Percentiles rank a stretch among this genome's conserved stretches.
These are phyloP conservation scores for Phania funesta DNA, from an alignment of 2,888 invertebrate genomes.

Conservation along the genomic window DNA sequence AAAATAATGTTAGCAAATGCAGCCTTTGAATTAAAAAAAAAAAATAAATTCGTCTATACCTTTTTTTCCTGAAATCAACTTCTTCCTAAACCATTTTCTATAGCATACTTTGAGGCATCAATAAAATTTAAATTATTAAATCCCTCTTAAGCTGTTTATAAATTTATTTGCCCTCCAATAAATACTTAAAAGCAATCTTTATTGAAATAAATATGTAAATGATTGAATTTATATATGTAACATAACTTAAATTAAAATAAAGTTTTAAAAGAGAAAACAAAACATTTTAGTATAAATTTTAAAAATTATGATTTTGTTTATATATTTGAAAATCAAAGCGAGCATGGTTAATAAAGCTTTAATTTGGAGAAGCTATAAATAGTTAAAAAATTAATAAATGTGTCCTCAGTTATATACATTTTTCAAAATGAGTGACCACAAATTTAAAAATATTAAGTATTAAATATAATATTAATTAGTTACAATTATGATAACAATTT, in stretches of 20 bases:
- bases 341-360: slow-evolving; percentile 80
- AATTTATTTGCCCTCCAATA: slow-evolving; percentile 50
- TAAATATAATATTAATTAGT: slow-evolving; percentile 39
- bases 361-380: slow-evolving; percentile 77
- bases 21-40: too few relatives aligned
- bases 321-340: slow-evolving; percentile 77
- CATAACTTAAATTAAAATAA: slow-evolving; percentile 58
- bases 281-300: slow-evolving; percentile 65
- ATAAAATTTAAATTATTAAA: slow-evolving; percentile 11
- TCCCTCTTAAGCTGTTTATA: slow-evolving; percentile 25
- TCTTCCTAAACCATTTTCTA: too few relatives aligned
- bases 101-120: slow-evolving; percentile 42
- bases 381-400: slow-evolving; percentile 68
- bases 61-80: too few relatives aligned
- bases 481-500: slow-evolving; percentile 57
- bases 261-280: slow-evolving; percentile 39
- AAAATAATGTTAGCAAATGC: too few relatives aligned
- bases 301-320: slow-evolving; percentile 76
- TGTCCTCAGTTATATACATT: slow-evolving; percentile 78
- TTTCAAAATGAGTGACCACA: slow-evolving; percentile 75
- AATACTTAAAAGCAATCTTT: slow-evolving; percentile 37
- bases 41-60: too few relatives aligned
- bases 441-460: slow-evolving; percentile 53
- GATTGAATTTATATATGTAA: slow-evolving; percentile 48
- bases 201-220: slow-evolving; percentile 58